Evolutionary conservation across 2,888 invertebrate species (phyloP).

Genomic region (Chesias legatella): DNA sequence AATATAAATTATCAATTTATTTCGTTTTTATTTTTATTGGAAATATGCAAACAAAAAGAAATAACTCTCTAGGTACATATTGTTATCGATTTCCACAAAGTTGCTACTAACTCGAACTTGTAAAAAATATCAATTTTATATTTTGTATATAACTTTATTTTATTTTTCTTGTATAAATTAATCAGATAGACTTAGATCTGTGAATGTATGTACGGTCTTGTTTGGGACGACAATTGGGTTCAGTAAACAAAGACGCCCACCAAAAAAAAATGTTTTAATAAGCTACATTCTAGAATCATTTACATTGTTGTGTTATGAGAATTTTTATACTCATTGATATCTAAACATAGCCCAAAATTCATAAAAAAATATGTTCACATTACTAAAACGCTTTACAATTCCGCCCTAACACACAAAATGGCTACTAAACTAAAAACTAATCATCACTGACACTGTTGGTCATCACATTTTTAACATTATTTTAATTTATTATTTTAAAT

Average conservation of each 20-base stretch:
- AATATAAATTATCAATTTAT: constrained; percentile 19
- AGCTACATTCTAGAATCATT: constrained; percentile 39
- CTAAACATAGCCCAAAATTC: constrained; percentile 26
- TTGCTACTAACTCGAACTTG: constrained; percentile 30
- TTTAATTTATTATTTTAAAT: too few relatives aligned
- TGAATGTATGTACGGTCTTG: constrained; percentile 39
- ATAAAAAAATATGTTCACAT: not conserved
- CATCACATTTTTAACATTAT: too few relatives aligned
- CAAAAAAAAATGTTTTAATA: constrained; percentile 46
- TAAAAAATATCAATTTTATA: constrained; percentile 67
- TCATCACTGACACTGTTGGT: too few relatives aligned
- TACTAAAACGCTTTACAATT: constrained; percentile 19
- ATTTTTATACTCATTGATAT: constrained; percentile 30
- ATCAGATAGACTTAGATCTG: constrained; percentile 69
- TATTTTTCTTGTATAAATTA: constrained; percentile 73
- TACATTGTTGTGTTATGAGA: constrained; percentile 37
- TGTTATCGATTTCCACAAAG: constrained; percentile 54
- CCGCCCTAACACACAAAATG: not conserved
- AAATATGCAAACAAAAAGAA: constrained; percentile 32
- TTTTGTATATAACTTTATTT: constrained; percentile 68
- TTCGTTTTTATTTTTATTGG: constrained; percentile 9
- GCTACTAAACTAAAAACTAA: not conserved
- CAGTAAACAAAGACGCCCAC: constrained; percentile 41
- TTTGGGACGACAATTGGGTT: constrained; percentile 34
- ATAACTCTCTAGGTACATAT: constrained; percentile 59